phyloP scores from a whole-genome alignment of 2,797 vertebrate genomes.

The Pseudochirops cupreus region DNA sequence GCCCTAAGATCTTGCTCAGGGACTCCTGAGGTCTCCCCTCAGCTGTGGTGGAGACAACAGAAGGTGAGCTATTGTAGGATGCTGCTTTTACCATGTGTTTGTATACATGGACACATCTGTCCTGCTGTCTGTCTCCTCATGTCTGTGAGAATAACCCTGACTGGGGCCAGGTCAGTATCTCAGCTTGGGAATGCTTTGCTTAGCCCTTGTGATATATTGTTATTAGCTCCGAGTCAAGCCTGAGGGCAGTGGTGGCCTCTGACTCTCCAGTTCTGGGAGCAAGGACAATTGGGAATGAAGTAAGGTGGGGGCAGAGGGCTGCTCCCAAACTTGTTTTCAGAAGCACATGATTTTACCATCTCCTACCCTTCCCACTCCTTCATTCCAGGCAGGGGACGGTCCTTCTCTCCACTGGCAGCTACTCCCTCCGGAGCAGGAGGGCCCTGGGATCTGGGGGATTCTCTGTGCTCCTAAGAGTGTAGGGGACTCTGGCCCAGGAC shows the following conservation, averaged over 20 bases:
- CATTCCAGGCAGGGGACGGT: background rate
- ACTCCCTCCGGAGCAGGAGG: slow-evolving; percentile 24
- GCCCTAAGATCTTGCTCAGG: background rate
- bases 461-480: background rate
- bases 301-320: background rate
- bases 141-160: background rate
- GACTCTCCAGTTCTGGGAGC: background rate
- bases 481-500: background rate
- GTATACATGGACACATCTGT: background rate
- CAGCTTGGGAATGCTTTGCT: background rate
- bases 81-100: background rate
- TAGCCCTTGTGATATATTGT: background rate
- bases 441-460: slow-evolving; percentile 28
- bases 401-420: slow-evolving; percentile 63
- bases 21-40: background rate
- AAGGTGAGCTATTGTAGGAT: background rate
- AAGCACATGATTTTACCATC: slow-evolving; percentile 41
- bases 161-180: background rate
- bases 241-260: background rate
- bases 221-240: background rate
- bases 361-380: background rate
- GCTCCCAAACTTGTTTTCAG: background rate
- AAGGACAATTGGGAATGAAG: background rate
- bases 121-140: background rate
- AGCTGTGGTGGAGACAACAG: background rate